These are phyloP conservation scores for Mesembrinibis cayennensis DNA, from an alignment of 2,113 vertebrate genomes.

Conservation along the genomic window DNA sequence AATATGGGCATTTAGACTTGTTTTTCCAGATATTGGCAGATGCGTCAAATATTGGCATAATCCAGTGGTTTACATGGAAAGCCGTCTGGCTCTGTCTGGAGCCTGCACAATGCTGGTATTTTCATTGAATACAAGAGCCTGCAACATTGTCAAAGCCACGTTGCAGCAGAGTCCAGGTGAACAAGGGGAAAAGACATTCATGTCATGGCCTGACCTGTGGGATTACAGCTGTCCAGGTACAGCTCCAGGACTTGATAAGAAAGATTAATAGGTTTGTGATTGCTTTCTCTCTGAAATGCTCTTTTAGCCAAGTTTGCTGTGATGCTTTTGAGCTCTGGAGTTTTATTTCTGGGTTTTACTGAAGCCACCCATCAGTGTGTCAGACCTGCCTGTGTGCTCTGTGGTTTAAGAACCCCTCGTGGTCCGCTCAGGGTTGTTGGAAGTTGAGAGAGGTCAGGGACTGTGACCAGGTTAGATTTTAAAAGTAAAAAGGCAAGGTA, in stretches of 20 bases:
- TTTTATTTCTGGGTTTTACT: background rate
- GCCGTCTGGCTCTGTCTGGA: conserved; percentile 26
- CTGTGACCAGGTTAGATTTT: background rate
- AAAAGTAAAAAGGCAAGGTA: background rate
- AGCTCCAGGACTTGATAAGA: background rate
- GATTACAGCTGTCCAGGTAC: background rate
- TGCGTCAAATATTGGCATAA: conserved; percentile 56
- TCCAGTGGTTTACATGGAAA: conserved; percentile 39
- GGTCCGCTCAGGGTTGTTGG: background rate
- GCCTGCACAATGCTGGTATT: conserved; percentile 30
- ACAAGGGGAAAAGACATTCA: background rate
- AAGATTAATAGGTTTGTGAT: background rate
- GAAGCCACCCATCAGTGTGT: background rate
- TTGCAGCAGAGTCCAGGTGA: conserved; percentile 13
- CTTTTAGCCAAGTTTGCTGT: background rate
- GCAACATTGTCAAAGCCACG: background rate
- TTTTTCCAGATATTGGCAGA: conserved; percentile 61
- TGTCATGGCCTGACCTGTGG: background rate
- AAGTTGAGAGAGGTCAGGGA: background rate
- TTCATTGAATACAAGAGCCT: background rate
- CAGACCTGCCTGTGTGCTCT: background rate
- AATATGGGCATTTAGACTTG: conserved; percentile 51
- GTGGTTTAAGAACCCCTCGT: background rate
- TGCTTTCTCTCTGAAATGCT: background rate
- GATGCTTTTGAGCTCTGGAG: background rate